Evolutionary conservation across 2,888 invertebrate species (phyloP).

Genomic region (Subacronicta megacephala): DNA sequence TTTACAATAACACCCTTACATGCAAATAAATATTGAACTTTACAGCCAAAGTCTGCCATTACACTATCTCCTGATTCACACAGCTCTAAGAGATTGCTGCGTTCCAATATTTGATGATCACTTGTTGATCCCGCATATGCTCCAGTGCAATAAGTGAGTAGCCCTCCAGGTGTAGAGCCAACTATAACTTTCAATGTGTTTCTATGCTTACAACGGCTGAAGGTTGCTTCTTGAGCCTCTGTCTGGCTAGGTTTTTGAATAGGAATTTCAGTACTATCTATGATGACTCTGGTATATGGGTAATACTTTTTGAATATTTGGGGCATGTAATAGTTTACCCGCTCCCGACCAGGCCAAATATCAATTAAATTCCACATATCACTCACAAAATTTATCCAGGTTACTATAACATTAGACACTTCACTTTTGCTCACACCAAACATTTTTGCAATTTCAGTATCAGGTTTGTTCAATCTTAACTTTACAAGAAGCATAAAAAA

Average conservation of each 20-base stretch:
- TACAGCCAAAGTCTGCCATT: too few species aligned
- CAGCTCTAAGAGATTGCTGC: neutral
- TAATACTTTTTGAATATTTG: too few species aligned
- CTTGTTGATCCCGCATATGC: neutral
- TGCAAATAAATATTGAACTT: too few species aligned
- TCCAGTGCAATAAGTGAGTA: conserved; percentile 1
- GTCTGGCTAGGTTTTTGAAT: neutral
- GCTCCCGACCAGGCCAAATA: neutral
- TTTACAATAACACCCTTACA: neutral
- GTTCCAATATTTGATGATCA: neutral
- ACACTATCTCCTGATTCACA: too few species aligned
- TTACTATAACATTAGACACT: conserved; percentile 1
- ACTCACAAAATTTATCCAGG: conserved; percentile 1
- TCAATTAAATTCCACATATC: neutral
- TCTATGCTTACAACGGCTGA: too few species aligned
- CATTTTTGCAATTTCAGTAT: conserved; percentile 8
- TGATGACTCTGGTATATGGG: too few species aligned
- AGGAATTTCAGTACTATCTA: neutral
- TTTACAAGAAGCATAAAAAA: neutral
- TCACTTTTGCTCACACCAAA: conserved; percentile 6
- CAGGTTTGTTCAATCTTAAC: neutral
- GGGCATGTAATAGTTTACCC: too few species aligned
- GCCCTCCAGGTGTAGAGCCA: neutral
- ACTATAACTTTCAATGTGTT: neutral
- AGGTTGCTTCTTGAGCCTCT: too few species aligned